Evolutionary conservation across 35 echinoderm and acorn worm species (phyloP), one percentile per base, ranked within the genome.

Genomic region (Acanthaster planci): DNA sequence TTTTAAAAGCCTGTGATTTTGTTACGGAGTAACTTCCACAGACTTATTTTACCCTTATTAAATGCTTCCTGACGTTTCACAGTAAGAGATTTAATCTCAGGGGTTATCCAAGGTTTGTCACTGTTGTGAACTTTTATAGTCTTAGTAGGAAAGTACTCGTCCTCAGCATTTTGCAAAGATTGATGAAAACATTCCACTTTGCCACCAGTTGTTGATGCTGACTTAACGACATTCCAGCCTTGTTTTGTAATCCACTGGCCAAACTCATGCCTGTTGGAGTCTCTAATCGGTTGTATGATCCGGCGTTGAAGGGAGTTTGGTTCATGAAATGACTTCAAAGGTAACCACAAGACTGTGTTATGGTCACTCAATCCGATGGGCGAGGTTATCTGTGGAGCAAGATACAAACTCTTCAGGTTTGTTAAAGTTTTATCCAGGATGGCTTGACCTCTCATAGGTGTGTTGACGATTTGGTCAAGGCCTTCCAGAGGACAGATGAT

Each of bases 221-320:
- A 30, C 17, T 21, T 51, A 7, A 47, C 19, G 7, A 39, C 53
- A 40, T 27, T 18, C 76, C 85, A 78, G 32, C 79, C 52, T 42
- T 53, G 38, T 0, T 8, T 23, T 77, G 36, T 37, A 53, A 80
- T 87, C 85, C 85, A 87, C 21, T 10, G n/a, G n/a, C 85, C 76
- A 87, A 87, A 86, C 23, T 52, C 37, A 51, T 50, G 30, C 7
- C 52, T 77, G 5, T 36, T 8, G 34, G 44, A 60, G 37, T 58
- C 14, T 60, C 21, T 37, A 30, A 76, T 1, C 7, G 30, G 40
- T 39, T 22, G 18, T 5, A 38, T 18, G 21, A n/a, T 47, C 19
- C 27, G 6, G 23, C 7, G 22, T 32, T 51, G 18, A 17, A 51
- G n/a, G 38, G 37, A 2, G 30, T 86, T 76, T 52, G 30, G 34